These are phyloP conservation scores for Protobothrops mucrosquamatus DNA, from an alignment of 2,113 vertebrate species.

Conservation along the genomic window DNA sequence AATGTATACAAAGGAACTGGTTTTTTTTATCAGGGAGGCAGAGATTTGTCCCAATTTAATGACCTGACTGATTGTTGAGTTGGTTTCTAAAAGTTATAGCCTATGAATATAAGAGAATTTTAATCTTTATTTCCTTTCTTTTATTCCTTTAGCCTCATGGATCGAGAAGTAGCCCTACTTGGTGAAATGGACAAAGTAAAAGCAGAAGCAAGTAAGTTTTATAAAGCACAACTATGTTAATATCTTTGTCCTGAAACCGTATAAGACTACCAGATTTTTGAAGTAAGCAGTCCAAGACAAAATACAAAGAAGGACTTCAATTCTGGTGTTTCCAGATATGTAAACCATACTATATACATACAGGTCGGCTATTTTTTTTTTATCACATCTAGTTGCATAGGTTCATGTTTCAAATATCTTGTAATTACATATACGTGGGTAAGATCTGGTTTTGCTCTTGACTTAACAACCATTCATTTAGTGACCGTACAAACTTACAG, in stretches of 20 bases:
- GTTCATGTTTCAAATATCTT: not conserved
- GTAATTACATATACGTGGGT: not conserved
- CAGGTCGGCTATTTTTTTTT: not conserved
- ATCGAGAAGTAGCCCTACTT: constrained; percentile 90
- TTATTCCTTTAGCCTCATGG: constrained; percentile 84
- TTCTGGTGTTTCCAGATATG: not conserved
- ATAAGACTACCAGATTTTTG: rapidly evolving
- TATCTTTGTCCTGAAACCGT: rapidly evolving
- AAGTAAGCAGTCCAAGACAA: not conserved
- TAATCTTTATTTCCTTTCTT: constrained; percentile 14
- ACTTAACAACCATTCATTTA: not conserved
- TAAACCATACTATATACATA: not conserved
- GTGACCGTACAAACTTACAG: not conserved
- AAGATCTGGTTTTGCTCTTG: not conserved
- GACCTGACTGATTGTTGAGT: not conserved
- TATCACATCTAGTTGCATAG: not conserved
- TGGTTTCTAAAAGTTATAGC: not conserved
- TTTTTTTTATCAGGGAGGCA: rapidly evolving
- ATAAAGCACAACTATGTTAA: not conserved
- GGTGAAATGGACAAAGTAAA: constrained; percentile 97
- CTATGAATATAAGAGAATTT: constrained; percentile 5
- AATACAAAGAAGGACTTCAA: not conserved
- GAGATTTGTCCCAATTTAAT: not conserved
- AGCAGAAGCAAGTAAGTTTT: constrained; percentile 88
- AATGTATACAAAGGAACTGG: not conserved